A percentile compares a stretch with the other conserved stretches of the same genome.
phyloP scores from a whole-genome alignment of 2,888 invertebrate species.

The Caenorhabditis parvicauda region DNA sequence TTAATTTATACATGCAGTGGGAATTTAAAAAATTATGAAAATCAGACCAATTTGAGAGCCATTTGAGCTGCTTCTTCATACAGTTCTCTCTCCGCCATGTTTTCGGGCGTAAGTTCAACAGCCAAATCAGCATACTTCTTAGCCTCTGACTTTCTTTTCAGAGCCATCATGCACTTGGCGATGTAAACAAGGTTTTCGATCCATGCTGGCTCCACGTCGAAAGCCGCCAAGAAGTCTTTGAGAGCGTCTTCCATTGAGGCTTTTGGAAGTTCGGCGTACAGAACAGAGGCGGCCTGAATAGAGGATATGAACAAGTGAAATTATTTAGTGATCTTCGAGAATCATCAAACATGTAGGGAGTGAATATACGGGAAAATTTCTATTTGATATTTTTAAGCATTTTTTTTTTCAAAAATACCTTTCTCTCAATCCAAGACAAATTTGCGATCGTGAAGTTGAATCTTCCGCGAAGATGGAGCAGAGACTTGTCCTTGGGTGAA shows the following conservation, averaged over 20 bases:
- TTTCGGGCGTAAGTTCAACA: too few species aligned
- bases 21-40: too few species aligned
- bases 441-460: constrained; percentile 45
- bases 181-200: constrained; percentile 66
- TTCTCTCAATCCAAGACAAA: constrained; percentile 47
- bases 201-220: constrained; percentile 64
- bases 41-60: too few species aligned
- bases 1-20: too few species aligned
- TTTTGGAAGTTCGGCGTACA: constrained; percentile 43
- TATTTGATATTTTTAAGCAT: too few species aligned
- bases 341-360: too few species aligned
- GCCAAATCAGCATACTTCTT: too few species aligned
- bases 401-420: constrained; percentile 15
- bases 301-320: not conserved
- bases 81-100: too few species aligned
- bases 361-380: too few species aligned
- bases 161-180: constrained; percentile 59
- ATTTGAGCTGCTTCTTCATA: too few species aligned
- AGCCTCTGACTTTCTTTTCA: constrained; percentile 51
- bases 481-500: constrained; percentile 34
- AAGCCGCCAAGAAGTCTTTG: constrained; percentile 50
- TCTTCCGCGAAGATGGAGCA: constrained; percentile 47
- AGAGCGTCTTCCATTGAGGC: constrained; percentile 49
- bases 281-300: constrained; percentile 41
- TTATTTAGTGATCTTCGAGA: too few species aligned